Evolutionary conservation across 2,888 invertebrate genomes (phyloP), one percentile per base, ranked within the genome.

Genomic region (Itoplectis maculator): DNA sequence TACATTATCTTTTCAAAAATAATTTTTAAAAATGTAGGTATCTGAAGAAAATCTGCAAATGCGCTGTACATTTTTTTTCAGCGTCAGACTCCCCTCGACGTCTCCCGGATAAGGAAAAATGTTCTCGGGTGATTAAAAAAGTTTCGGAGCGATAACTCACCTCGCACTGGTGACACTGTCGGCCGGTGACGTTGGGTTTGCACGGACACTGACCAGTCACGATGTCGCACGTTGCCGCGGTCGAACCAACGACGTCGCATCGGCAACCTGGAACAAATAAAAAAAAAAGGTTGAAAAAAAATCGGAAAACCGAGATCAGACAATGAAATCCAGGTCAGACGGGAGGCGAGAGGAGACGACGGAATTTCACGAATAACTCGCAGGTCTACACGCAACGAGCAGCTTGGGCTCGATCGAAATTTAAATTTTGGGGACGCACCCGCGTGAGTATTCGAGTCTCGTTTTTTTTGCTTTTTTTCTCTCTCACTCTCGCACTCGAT

Each of bases 221-320:
- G 86, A 96, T 96, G 91, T 97, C 96, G 89, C 97, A 97, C 35
- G 95, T 95, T 81, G 94, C 94, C 84, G 95, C 94, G 86, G 95
- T 94, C 3, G 97, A 95, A 2, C 97, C 97, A 70, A 95, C 90
- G n/a, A 93, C 92, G 86, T 96, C 95, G 92, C 99, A 99, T 88
- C 96, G 95, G 91, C 98, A 99, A 73, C 97, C 98, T 98, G 95
- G 2, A 96, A n/a, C n/a, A n/a, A n/a, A n/a, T n/a, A n/a, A n/a
- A n/a, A n/a, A n/a, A n/a, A 70, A 11, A 23, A 81, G 76, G 79
- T 29, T 5, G 3, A 47, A 54, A 59, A 69, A 69, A 78, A 70
- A 23, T n/a, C n/a, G n/a, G 18, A 18, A 15, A 29, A 42, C 49
- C 35, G 45, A 49, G 6, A 65, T 72, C 47, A 59, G 45, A 56